Conservation (phyloP, 2,113 vertebrate genomes). For the Prunella himalayana region DNA sequence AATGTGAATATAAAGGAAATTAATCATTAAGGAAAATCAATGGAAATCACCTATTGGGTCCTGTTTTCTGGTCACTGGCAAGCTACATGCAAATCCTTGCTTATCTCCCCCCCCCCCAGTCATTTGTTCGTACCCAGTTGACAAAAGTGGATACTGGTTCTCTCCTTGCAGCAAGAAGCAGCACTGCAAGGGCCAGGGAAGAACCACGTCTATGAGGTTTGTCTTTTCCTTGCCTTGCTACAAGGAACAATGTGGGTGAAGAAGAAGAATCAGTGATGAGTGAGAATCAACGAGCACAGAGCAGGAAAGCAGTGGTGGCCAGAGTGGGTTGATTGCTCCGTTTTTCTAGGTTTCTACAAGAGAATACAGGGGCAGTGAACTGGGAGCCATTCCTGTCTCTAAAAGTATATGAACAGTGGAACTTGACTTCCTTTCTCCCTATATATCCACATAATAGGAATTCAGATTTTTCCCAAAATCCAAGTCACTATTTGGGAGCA, state of each 20-base stretch:
- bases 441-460: not conserved
- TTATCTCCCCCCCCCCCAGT: not conserved
- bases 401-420: not conserved
- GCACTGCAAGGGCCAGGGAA: not conserved
- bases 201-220: not conserved
- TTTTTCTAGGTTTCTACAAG: not conserved
- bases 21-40: not conserved
- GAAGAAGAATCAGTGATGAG: not conserved
- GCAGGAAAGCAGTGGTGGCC: not conserved
- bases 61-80: not conserved
- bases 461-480: not conserved
- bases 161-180: not conserved
- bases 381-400: not conserved
- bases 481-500: not conserved
- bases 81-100: not conserved
- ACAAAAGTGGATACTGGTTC: no score
- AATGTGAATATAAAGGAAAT: not conserved
- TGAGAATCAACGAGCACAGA: fast-evolving
- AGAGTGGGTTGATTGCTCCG: not conserved
- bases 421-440: not conserved
- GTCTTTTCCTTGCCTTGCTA: not conserved
- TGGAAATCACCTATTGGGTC: not conserved
- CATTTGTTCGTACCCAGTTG: not conserved
- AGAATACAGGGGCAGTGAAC: not conserved
- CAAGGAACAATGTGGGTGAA: not conserved